These are phyloP conservation scores for Drosophila jambulina DNA, from an alignment of 1,140 invertebrate genomes.

Conservation along the genomic window DNA sequence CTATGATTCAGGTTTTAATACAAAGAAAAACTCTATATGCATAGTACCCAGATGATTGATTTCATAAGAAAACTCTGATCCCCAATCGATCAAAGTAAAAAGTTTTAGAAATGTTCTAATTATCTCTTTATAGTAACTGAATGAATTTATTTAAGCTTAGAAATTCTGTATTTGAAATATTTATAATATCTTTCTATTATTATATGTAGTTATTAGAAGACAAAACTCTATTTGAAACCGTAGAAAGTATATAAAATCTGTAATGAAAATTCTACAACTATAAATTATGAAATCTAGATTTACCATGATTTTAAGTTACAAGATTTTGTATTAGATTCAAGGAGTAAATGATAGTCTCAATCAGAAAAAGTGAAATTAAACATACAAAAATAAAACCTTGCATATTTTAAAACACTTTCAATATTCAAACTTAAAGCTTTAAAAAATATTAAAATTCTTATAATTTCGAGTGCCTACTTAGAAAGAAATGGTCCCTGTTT, in stretches of 20 bases:
- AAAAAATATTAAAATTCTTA: background rate
- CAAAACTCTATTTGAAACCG: background rate
- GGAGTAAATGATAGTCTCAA: background rate
- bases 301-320: background rate
- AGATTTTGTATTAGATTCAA: no score
- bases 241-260: background rate
- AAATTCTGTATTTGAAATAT: no score
- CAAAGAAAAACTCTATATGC: background rate
- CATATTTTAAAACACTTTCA: background rate
- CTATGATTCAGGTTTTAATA: background rate
- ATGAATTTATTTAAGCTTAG: background rate
- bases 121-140: background rate
- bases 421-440: background rate
- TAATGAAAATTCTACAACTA: background rate
- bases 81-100: background rate
- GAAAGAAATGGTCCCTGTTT: conserved; percentile 1
- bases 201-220: no score
- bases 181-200: no score
- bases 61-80: background rate
- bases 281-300: background rate
- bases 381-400: background rate
- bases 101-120: background rate
- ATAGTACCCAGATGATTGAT: background rate
- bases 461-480: background rate
- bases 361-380: background rate